Percentiles rank a stretch among this genome's conserved stretches.
phyloP scores from a whole-genome alignment of 2,113 vertebrate species.

The Caracal caracal region DNA sequence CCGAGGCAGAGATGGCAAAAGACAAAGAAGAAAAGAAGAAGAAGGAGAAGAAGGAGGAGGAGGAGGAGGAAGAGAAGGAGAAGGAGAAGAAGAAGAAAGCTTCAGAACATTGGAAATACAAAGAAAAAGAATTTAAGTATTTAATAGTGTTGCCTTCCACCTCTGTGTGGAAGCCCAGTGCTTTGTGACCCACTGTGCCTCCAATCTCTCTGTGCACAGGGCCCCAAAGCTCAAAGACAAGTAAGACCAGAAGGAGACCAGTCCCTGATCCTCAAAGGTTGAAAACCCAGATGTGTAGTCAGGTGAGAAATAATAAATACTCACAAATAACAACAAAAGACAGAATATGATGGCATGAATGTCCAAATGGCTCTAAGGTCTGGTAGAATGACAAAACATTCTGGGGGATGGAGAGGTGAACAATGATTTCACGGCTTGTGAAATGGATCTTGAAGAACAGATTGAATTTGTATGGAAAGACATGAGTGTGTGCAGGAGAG shows the following conservation, averaged over 20 bases:
- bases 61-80: not conserved
- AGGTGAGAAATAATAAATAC: not conserved
- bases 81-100: not conserved
- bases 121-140: not conserved
- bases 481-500: not conserved
- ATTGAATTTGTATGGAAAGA: not conserved
- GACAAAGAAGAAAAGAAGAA: not conserved
- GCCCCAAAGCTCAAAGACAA: not conserved
- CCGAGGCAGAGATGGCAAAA: not conserved
- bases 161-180: not conserved
- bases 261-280: not conserved
- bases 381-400: not conserved
- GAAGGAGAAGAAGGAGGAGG: not conserved
- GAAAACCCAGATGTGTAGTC: not conserved
- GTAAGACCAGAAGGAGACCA: not conserved
- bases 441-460: conserved; percentile 6
- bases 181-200: not conserved
- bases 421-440: not conserved
- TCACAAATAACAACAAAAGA: not conserved
- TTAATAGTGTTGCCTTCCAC: not conserved
- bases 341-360: not conserved
- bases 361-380: not conserved
- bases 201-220: not conserved
- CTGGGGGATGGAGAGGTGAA: not conserved
- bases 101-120: not conserved